Percentiles rank a stretch among this genome's conserved stretches.
Conservation (phyloP, 2,113 vertebrate genomes). For the Oreocharis arfaki region DNA sequence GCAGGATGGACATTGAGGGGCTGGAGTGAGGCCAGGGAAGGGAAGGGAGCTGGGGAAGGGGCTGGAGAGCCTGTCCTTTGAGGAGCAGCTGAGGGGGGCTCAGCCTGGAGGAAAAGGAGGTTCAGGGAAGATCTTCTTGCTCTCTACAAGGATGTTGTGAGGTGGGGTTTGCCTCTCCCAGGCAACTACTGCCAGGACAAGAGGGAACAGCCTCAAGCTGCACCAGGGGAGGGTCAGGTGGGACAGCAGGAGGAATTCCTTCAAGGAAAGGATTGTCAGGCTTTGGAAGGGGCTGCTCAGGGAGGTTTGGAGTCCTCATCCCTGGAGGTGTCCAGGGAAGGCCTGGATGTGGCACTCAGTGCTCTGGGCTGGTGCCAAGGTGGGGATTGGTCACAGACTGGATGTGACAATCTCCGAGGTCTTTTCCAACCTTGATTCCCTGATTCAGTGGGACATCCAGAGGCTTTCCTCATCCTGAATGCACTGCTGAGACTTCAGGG, state of each 20-base stretch:
- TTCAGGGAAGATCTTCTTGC: neutral
- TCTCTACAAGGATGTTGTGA: neutral
- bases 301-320: neutral
- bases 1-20: neutral
- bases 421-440: neutral
- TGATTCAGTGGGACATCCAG: neutral
- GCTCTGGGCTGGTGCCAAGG: neutral
- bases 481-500: too few relatives aligned
- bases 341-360: neutral
- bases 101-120: neutral
- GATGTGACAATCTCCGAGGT: neutral
- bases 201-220: neutral
- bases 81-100: neutral
- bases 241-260: neutral
- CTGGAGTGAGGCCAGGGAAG: neutral
- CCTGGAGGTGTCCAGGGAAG: neutral
- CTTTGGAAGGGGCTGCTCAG: neutral
- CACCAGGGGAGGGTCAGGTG: neutral
- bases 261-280: neutral
- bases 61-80: neutral
- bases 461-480: accelerated
- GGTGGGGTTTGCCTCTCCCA: neutral
- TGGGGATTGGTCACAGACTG: neutral
- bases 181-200: neutral
- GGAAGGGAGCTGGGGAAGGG: neutral